Evolutionary conservation across 1,140 invertebrate genomes (phyloP), one percentile per base, ranked within the genome.

Genomic region (Aphis craccivora): DNA sequence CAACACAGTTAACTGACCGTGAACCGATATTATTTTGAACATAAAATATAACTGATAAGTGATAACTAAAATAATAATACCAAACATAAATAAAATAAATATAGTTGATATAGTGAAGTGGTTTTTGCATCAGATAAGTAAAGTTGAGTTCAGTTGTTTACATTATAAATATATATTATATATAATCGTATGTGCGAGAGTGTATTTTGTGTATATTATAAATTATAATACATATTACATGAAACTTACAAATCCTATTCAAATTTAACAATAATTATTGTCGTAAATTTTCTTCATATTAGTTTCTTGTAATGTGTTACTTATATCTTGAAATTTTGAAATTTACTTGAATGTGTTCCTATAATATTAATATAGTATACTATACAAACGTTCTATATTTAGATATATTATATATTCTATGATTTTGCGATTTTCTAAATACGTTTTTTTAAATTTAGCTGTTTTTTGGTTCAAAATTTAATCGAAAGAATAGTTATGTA

Each of bases 21-120:
- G 43, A 88, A 88, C 86, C 86, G 86, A 45, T 88, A 88, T 88
- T 88, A 88, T 48, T 88, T 88, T 88, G 25, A n/a, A 22, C 86
- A 40, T 30, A 48, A 48, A 88, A 88, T 88, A 88, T 51, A 48
- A 45, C 86, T 48, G 86, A 88, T 88, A 88, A 48, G 45, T 22
- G 86, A 88, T 88, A 88, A 48, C 45, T 22, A 45, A 48, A 88
- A 88, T 48, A 45, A 87, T 87, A 87, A 48, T 30, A 43, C 43
- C 84, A 30, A 43, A 51, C 45, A 35, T 88, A 87, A 48, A 88
- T 88, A 48, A 88, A 48, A 48, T 88, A 43, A 84, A 43, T 88
- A 88, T n/a, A 51, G 43, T 88, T 48, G 86, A 35, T n/a, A 23
- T 22, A 8, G 86, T 35, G 84, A 88, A 88, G 86, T 88, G 48